Evolutionary conservation across 2,797 vertebrate genomes (phyloP).

Genomic region (Darevskia mixta): DNA sequence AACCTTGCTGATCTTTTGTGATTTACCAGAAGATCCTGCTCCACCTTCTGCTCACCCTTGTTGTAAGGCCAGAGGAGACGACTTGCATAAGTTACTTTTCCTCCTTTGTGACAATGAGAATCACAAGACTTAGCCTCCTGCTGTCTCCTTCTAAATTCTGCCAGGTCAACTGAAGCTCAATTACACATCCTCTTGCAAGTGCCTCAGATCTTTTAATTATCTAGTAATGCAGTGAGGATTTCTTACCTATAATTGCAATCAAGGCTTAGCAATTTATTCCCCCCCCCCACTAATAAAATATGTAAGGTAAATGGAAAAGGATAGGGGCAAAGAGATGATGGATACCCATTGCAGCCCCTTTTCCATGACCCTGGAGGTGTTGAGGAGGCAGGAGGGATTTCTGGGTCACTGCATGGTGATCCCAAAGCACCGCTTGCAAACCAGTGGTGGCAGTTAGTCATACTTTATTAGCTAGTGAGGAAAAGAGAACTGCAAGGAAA

Average conservation of each 20-base stretch:
- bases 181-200: slow-evolving; percentile 61
- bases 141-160: slow-evolving; percentile 59
- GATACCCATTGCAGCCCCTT: neutral
- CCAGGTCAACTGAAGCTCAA: slow-evolving; percentile 69
- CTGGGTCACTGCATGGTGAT: neutral
- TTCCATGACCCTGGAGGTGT: neutral
- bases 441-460: slow-evolving; percentile 18
- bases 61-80: neutral
- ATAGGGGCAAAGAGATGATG: slow-evolving; percentile 33
- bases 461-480: slow-evolving; percentile 42
- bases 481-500: slow-evolving; percentile 52
- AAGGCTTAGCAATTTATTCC: slow-evolving; percentile 44
- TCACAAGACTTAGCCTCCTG: slow-evolving; percentile 52
- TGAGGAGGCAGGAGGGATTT: neutral
- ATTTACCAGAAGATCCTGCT: neutral
- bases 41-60: neutral
- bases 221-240: slow-evolving; percentile 64
- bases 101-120: neutral
- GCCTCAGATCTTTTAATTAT: slow-evolving; percentile 71
- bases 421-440: neutral
- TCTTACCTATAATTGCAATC: slow-evolving; percentile 49
- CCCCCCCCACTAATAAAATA: slow-evolving; percentile 11
- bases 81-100: neutral
- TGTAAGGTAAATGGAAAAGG: slow-evolving; percentile 21
- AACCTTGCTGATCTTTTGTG: too few species aligned